Evolutionary conservation across 2,113 vertebrate genomes (phyloP).

Genomic region (Sapajus apella): DNA sequence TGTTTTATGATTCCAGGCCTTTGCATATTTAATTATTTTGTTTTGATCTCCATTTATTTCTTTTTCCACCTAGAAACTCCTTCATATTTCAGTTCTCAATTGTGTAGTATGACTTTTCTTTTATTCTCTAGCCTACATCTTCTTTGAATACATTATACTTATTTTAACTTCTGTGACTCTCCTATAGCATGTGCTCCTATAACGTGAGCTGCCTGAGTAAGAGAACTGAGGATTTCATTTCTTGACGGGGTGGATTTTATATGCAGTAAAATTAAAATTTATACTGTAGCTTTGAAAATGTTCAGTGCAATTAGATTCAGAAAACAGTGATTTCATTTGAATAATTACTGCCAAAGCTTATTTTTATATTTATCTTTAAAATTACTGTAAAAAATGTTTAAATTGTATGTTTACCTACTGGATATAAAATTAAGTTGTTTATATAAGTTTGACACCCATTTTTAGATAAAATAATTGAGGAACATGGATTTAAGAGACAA

Average conservation of each 20-base stretch:
- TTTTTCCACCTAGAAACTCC: neutral
- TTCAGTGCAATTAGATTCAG: neutral
- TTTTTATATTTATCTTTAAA: neutral
- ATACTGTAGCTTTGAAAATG: neutral
- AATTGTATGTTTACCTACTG: neutral
- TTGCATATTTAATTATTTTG: neutral
- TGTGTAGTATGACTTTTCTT: neutral
- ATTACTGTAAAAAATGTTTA: neutral
- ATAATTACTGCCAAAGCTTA: neutral
- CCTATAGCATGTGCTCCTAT: neutral
- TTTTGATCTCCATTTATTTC: neutral
- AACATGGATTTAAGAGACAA: neutral
- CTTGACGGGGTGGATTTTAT: neutral
- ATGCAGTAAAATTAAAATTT: neutral
- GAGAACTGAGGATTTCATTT: neutral
- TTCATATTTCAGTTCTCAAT: neutral
- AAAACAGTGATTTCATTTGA: neutral
- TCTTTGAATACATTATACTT: neutral
- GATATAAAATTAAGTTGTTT: neutral
- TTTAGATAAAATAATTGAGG: neutral
- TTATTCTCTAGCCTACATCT: neutral
- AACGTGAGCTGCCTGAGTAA: neutral
- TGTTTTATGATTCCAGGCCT: neutral
- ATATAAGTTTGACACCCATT: neutral
- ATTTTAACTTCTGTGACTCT: neutral